Percentiles rank a stretch among this genome's conserved stretches.
phyloP scores from a whole-genome alignment of 2,113 vertebrate species.

The Hylia prasina region DNA sequence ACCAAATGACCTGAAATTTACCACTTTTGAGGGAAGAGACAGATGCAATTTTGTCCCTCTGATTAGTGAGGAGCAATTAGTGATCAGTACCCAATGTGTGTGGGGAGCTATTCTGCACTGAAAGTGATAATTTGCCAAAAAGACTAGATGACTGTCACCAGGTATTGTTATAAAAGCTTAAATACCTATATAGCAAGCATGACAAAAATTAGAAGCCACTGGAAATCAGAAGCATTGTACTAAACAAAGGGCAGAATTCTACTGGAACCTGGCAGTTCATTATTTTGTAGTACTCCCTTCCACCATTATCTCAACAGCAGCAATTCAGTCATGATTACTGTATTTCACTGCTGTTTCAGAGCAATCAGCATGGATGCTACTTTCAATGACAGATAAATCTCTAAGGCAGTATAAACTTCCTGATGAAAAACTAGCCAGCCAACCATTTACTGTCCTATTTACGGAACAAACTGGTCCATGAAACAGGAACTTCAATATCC shows the following conservation, averaged over 20 bases:
- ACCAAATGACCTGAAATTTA: background rate
- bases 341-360: background rate
- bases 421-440: background rate
- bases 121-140: background rate
- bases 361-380: background rate
- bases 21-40: background rate
- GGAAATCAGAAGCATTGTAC: background rate
- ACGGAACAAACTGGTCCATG: background rate
- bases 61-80: too few relatives aligned
- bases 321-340: background rate
- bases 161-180: background rate
- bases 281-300: background rate
- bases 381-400: background rate
- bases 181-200: background rate
- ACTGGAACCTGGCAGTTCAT: background rate
- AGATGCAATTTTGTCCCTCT: background rate
- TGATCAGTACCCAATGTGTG: background rate
- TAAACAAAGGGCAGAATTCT: background rate
- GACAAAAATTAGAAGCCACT: background rate
- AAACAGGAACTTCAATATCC: slow-evolving; percentile 4
- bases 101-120: background rate
- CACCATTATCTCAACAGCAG: background rate
- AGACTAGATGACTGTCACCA: background rate
- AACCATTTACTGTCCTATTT: background rate
- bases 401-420: background rate